Conservation (phyloP, 2,888 invertebrate species). For the Hypolimnas misippus region DNA sequence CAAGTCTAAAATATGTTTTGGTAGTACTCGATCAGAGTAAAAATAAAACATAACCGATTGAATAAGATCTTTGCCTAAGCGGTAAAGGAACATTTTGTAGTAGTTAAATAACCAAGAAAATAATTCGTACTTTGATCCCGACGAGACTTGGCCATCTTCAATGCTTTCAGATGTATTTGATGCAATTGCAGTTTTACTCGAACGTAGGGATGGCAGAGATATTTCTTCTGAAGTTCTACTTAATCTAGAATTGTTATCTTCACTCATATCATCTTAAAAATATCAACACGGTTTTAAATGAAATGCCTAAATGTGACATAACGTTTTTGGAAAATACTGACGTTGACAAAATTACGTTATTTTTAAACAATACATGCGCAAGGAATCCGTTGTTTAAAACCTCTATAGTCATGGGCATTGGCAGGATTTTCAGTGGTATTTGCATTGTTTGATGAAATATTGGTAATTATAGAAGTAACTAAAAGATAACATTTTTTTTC, state of each 20-base stretch:
- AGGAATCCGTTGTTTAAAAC: too few species aligned
- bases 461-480: too few species aligned
- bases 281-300: constrained; percentile 34
- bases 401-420: too few species aligned
- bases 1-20: constrained; percentile 63
- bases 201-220: constrained; percentile 37
- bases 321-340: constrained; percentile 12
- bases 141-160: constrained; percentile 53
- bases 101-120: constrained; percentile 65
- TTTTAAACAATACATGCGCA: too few species aligned
- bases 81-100: constrained; percentile 60
- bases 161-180: constrained; percentile 34
- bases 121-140: constrained; percentile 66
- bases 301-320: constrained; percentile 5
- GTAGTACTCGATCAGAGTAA: constrained; percentile 57
- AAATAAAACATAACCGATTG: constrained; percentile 54
- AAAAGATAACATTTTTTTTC: too few species aligned
- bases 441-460: too few species aligned
- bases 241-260: constrained; percentile 54
- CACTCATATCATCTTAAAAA: constrained; percentile 57
- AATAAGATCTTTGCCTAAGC: constrained; percentile 64
- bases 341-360: constrained; percentile 8
- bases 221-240: constrained; percentile 51
- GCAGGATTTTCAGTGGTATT: too few species aligned
- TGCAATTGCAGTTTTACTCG: constrained; percentile 34